Evolutionary conservation across 2,888 invertebrate species (phyloP), one percentile per base, ranked within the genome.

Genomic region (Sminthurinus aureus): DNA sequence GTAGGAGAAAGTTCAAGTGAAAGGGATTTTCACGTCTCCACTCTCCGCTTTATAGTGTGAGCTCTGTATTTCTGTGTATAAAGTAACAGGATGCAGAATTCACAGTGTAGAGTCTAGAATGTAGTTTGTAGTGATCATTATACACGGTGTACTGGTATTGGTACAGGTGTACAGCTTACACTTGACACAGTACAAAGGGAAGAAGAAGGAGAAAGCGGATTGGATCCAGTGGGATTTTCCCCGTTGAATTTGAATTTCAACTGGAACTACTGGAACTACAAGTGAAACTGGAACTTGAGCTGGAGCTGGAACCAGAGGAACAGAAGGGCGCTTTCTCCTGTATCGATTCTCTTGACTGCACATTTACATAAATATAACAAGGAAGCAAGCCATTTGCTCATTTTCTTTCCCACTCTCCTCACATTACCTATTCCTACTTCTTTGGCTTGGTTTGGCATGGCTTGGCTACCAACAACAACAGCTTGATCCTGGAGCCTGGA

Each of bases 271-370:
- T n/a, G n/a, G n/a, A n/a, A n/a, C n/a, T n/a, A n/a, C n/a, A n/a
- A n/a, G n/a, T n/a, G n/a, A n/a, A n/a, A n/a, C n/a, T n/a, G n/a
- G n/a, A n/a, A n/a, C n/a, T n/a, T n/a, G 38, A 38, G 6, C 6
- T 38, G 1, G 38, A 38, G 6, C 38, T 38, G 38, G 38, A 38
- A 38, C 38, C 6, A 6, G 38, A 64, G 58, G 58, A 81, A 81
- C 74, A 81, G 81, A 81, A 81, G 75, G 81, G 74, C 81, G 81
- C 81, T 74, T 81, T 81, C 81, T 81, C 81, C 81, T 81, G 81
- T 81, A 81, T 81, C 74, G 81, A 81, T 81, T 81, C 81, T 74
- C 81, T 81, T 64, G 81, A 50, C 81, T 38, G 73, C 64, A 75
- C 81, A 81, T 81, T 81, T 81, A 81, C 81, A 81, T 81, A 81